phyloP scores from a whole-genome alignment of 2,113 vertebrate genomes.

The Aix galericulata region DNA sequence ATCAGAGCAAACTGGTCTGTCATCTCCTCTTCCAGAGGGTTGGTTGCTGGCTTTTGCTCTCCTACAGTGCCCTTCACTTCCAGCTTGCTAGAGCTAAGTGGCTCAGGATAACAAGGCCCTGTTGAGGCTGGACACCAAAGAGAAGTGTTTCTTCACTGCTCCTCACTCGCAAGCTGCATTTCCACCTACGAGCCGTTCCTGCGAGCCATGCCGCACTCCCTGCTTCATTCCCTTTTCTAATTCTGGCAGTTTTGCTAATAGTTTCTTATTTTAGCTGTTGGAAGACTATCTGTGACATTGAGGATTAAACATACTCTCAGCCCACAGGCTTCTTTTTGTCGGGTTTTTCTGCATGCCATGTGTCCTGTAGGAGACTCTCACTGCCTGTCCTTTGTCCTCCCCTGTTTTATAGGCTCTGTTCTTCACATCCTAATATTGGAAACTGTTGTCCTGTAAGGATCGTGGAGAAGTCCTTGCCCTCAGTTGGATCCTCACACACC shows the following conservation, averaged over 20 bases:
- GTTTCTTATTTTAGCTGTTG: slow-evolving; percentile 17
- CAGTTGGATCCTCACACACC: accelerated
- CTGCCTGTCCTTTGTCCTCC: background rate
- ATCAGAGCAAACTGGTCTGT: background rate
- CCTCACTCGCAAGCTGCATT: background rate
- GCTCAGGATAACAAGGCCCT: background rate
- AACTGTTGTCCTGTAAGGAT: background rate
- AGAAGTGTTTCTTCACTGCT: background rate
- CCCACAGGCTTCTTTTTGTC: background rate
- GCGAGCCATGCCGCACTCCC: background rate
- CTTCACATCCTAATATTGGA: accelerated
- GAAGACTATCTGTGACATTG: background rate
- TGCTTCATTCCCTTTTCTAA: background rate
- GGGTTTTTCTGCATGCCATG: background rate
- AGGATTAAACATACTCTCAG: background rate
- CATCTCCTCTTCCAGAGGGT: background rate
- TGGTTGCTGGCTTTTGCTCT: background rate
- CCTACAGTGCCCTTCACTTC: background rate
- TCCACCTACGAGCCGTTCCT: background rate
- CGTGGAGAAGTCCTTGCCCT: background rate
- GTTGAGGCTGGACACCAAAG: accelerated
- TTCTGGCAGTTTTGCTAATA: background rate
- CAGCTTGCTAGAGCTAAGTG: background rate
- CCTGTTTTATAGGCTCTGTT: background rate
- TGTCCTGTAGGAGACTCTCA: background rate